These are phyloP conservation scores for Cacatua alba DNA, from an alignment of 2,113 vertebrate genomes.

Conservation along the genomic window DNA sequence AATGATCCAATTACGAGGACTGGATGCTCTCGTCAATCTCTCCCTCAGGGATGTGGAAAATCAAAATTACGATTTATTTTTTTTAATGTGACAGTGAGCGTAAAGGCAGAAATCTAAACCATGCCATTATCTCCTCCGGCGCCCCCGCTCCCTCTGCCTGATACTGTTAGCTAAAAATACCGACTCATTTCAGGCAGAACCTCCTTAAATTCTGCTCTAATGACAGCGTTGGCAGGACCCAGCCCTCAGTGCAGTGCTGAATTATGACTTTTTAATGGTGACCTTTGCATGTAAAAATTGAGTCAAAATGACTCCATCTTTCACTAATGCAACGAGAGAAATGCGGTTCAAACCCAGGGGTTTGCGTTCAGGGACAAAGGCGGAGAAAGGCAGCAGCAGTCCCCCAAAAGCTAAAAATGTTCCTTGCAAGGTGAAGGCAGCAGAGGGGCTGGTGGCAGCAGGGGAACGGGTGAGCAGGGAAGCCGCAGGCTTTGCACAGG, in stretches of 20 bases:
- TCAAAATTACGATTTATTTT: constrained; percentile 70
- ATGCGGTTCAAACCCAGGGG: not conserved
- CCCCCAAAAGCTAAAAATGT: not conserved
- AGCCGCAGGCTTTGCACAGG: fast-evolving
- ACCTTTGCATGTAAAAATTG: constrained; percentile 50
- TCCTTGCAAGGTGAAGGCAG: not conserved
- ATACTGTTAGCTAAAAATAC: constrained; percentile 69
- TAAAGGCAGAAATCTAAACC: constrained; percentile 70
- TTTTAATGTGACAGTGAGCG: constrained; percentile 64
- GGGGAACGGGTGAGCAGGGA: fast-evolving
- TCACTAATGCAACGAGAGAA: not conserved
- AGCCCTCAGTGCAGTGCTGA: constrained; percentile 1
- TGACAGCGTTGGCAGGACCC: constrained; percentile 19
- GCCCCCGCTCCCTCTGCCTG: constrained; percentile 47
- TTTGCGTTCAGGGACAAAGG: not conserved
- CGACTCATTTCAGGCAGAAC: constrained; percentile 30
- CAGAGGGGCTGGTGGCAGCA: fast-evolving
- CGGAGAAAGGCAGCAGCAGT: not conserved
- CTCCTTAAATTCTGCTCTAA: constrained; percentile 65
- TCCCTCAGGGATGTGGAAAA: constrained; percentile 64
- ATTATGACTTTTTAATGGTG: constrained; percentile 54
- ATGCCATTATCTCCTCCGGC: constrained; percentile 64
- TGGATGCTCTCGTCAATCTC: constrained; percentile 63
- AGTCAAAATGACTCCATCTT: not conserved
- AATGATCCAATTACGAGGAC: constrained; percentile 70